phyloP scores from a whole-genome alignment of 2,888 invertebrate genomes.

The Helicoverpa assulta region DNA sequence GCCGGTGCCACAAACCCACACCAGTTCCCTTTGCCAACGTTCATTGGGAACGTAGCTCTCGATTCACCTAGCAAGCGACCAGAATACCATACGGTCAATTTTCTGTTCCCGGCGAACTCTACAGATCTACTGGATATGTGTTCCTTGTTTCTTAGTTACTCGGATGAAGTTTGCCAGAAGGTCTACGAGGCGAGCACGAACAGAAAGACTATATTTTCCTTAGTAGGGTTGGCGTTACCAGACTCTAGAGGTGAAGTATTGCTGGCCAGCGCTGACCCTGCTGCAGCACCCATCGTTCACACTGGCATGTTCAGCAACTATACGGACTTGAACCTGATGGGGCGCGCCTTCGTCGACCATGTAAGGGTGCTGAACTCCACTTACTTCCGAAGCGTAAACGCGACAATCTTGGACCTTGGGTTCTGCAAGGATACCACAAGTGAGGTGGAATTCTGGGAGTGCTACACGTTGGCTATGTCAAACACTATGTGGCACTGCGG shows the following conservation, averaged over 20 bases:
- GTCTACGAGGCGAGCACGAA: constrained; percentile 56
- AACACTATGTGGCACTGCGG: constrained; percentile 89
- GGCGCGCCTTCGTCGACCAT: constrained; percentile 60
- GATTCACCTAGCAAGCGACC: constrained; percentile 49
- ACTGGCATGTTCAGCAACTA: constrained; percentile 18
- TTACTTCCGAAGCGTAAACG: constrained; percentile 59
- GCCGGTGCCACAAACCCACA: constrained; percentile 45
- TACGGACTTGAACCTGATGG: constrained; percentile 61
- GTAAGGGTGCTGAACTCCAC: constrained; percentile 60
- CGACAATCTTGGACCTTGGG: constrained; percentile 57
- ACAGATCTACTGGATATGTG: constrained; percentile 42
- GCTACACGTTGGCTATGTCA: constrained; percentile 74
- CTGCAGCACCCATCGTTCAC: constrained; percentile 52
- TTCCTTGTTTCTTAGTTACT: constrained; percentile 87
- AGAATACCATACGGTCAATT: constrained; percentile 60
- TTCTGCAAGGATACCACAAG: constrained; percentile 46
- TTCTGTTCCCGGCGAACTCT: constrained; percentile 32
- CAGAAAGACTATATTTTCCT: constrained; percentile 7
- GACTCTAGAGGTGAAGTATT: constrained; percentile 22
- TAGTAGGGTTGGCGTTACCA: constrained; percentile 27
- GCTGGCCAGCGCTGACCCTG: constrained; percentile 54
- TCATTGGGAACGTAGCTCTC: constrained; percentile 55
- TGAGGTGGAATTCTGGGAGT: constrained; percentile 53
- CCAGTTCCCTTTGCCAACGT: constrained; percentile 50
- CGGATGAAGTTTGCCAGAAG: constrained; percentile 59